These are phyloP conservation scores for Merops nubicus DNA, from an alignment of 2,113 vertebrate species.

Conservation along the genomic window DNA sequence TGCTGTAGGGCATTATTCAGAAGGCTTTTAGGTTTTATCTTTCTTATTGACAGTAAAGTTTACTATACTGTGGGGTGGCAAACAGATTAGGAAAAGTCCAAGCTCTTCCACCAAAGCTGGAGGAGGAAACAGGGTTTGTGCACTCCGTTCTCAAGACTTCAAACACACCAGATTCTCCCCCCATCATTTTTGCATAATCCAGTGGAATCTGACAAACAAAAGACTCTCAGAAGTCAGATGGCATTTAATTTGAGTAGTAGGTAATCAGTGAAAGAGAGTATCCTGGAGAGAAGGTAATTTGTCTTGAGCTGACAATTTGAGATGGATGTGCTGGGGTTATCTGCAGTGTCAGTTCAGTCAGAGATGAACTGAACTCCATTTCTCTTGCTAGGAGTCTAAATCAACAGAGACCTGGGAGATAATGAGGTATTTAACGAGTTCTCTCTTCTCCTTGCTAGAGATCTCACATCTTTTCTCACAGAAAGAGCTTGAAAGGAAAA, in stretches of 20 bases:
- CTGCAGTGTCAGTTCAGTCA: slow-evolving; percentile 46
- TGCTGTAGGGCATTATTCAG: slow-evolving; percentile 32
- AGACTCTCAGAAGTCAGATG: slow-evolving; percentile 59
- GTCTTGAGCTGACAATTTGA: slow-evolving; percentile 63
- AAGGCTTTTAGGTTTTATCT: slow-evolving; percentile 41
- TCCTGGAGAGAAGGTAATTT: slow-evolving; percentile 68
- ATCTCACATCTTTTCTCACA: slow-evolving; percentile 3
- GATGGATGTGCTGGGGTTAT: slow-evolving; percentile 74
- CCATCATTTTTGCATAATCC: slow-evolving; percentile 70
- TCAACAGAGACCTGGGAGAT: neutral
- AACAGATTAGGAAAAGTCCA: slow-evolving; percentile 48
- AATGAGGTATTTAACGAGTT: neutral
- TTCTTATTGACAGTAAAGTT: slow-evolving; percentile 50
- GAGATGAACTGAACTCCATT: slow-evolving; percentile 52
- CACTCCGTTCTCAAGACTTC: slow-evolving; percentile 59
- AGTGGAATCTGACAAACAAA: slow-evolving; percentile 71
- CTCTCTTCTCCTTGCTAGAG: neutral
- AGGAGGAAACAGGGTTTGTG: slow-evolving; percentile 10
- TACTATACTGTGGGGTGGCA: slow-evolving; percentile 31
- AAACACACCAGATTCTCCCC: slow-evolving; percentile 34
- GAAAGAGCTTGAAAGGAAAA: neutral
- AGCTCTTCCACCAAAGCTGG: slow-evolving; percentile 46
- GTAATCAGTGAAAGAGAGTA: slow-evolving; percentile 66
- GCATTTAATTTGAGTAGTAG: slow-evolving; percentile 68
- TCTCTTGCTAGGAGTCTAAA: slow-evolving; percentile 47